Base-by-base conservation (phyloP, 2,888 invertebrate genomes). In the Andrena camellia region DNA sequence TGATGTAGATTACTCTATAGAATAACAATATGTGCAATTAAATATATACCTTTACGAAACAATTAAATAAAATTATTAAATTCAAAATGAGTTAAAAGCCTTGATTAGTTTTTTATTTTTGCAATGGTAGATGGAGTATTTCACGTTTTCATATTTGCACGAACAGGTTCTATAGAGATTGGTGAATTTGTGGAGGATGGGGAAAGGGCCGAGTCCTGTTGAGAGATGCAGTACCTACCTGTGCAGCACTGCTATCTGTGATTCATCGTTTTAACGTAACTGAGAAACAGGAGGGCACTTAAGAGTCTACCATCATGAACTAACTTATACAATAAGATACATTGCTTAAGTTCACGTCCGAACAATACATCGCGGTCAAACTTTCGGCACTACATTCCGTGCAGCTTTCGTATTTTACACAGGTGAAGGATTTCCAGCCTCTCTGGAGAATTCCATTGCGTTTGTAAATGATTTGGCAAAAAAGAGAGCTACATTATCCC, bases 281-380 rank as follows among this genome's bases (percentile, higher is more conserved):
- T n/a, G 42, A 70, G 79, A 80, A 78, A 66, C 79, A 80, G 64
- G 78, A 52, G 59, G 67, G 78, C 70, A 64, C 78, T 80, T 80
- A 77, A 59, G 59, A 66, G 52, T 29, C 59, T 29, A 59, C 63
- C 54, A 64, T 69, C 64, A n/a, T 29, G 42, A 52, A 62, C 78
- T 52, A 74, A 78, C 74, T 78, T 68, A 48, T 73, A 73, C 67
- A 78, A 74, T 63, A 78, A 78, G 74, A 78, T n/a, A 13, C 74
- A 74, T 74, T 60, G 78, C 62, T 62, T 26, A 48, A 74, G 78
- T 78, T 78, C 42, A 23, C 62, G 33, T 54, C 31, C 50, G 67
- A 17, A 62, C 71, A n/a, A 42, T 60, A 67, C 78, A 60, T 73
- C 50, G 77, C 17, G 77, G 72, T 66, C 35, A 60, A 78, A 73